Base-by-base conservation (phyloP, 2,113 vertebrate genomes). In the Nothocercus nigrocapillus region DNA sequence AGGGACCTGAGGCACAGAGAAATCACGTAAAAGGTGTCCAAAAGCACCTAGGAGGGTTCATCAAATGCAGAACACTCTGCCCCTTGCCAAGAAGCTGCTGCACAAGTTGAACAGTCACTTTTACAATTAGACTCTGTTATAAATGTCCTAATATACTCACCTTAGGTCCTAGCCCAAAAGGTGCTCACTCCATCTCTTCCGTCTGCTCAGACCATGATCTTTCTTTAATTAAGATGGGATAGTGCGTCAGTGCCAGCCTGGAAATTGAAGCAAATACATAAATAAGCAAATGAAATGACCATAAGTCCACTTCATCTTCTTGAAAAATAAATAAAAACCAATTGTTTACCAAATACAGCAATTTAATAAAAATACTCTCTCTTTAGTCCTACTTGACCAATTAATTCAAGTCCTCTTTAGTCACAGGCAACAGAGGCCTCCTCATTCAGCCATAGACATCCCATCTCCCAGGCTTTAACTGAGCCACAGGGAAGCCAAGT, bases 31-130 rank as follows among this genome's bases (percentile, higher is more conserved):
- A 88, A 92, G n/a, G 25, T 53, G 34, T 66, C 28, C 34, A 47
- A 74, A 88, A 67, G 53, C 59, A 67, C 40, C 58, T 0, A 77
- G 40, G 14, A 92, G 72, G 34, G 61, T 12, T 83, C 20, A 42
- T 38, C n/a, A 61, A 80, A 67, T 20, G 19, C 59, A 56, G 47
- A 90, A 70, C 13, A 61, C 32, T 22, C 25, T 80, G 30, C 34
- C 74, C 36, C 51, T 82, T 87, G 72, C 63, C 58, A 76, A 90
- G 72, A 88, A 42, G 44, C 44, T 44, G 58, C 56, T 38, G 81
- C 69, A 91, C 42, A 54, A 75, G n/a, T 66, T 36, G 27, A 90
- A 74, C 54, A 67, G 90, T 79, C 58, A 59, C 25, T 64, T 80
- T 69, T 40, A 70, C 20, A 74, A 34, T 27, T 81, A 75, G 84